Conservation (phyloP, 2,888 invertebrate genomes). For the Crematogaster levior region DNA sequence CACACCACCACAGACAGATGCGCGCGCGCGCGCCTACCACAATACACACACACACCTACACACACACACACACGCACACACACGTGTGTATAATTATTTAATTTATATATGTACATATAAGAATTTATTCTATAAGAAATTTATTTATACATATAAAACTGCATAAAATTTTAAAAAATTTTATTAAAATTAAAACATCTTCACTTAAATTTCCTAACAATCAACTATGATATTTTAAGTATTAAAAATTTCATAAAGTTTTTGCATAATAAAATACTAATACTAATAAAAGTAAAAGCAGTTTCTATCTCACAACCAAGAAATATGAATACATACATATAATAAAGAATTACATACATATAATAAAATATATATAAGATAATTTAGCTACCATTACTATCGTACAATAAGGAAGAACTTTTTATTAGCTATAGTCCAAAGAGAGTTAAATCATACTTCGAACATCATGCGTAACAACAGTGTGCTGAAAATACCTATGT, state of each 20-base stretch:
- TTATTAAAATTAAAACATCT: background rate
- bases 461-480: constrained; percentile 4
- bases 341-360: too few relatives aligned
- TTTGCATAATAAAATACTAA: background rate
- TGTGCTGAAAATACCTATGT: constrained; percentile 21
- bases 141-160: too few relatives aligned
- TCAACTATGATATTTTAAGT: background rate
- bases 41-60: too few relatives aligned
- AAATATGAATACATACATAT: background rate
- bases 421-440: constrained; percentile 25
- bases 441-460: constrained; percentile 29
- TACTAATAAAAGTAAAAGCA: background rate
- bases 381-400: background rate
- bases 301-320: background rate
- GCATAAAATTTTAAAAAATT: background rate
- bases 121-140: too few relatives aligned
- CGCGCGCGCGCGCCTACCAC: too few relatives aligned
- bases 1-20: too few relatives aligned
- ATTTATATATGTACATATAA: too few relatives aligned
- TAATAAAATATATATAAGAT: background rate
- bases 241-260: background rate
- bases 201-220: background rate
- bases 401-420: background rate
- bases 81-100: too few relatives aligned
- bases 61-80: too few relatives aligned